Evolutionary conservation across 2,888 invertebrate genomes (phyloP).

Genomic region (Conistra vaccinii): DNA sequence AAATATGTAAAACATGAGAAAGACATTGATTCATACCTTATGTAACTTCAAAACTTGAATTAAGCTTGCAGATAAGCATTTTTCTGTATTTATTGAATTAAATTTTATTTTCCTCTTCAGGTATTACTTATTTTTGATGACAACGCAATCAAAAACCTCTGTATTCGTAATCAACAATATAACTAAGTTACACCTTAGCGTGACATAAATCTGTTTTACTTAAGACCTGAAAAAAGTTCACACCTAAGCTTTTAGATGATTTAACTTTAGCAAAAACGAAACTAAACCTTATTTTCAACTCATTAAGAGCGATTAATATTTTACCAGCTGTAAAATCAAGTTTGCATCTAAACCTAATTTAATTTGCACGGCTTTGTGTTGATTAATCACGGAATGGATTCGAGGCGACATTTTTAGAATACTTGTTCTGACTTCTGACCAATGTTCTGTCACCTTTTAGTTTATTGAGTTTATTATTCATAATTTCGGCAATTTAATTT

Average conservation of each 20-base stretch:
- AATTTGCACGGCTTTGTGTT: constrained; percentile 80
- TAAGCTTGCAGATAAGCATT: not conserved
- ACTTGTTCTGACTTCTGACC: constrained; percentile 57
- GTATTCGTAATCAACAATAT: constrained; percentile 57
- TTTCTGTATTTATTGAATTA: not conserved
- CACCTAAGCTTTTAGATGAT: constrained; percentile 60
- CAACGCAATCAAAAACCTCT: constrained; percentile 38
- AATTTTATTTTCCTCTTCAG: not conserved
- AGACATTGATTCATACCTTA: not conserved
- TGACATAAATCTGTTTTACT: constrained; percentile 81
- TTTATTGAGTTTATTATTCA: constrained; percentile 60
- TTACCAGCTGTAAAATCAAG: not conserved
- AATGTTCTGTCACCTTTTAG: constrained; percentile 54
- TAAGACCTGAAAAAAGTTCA: constrained; percentile 73
- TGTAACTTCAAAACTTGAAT: not conserved
- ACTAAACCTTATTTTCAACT: not conserved
- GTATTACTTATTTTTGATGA: constrained; percentile 6
- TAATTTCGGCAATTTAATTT: constrained; percentile 49
- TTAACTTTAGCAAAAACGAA: constrained; percentile 1
- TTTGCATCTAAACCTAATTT: constrained; percentile 74
- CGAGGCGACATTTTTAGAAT: constrained; percentile 77
- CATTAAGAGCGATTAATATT: not conserved
- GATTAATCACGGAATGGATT: constrained; percentile 78
- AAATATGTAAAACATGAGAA: not conserved
- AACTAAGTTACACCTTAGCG: constrained; percentile 67